Conservation (phyloP, 2,888 invertebrate genomes). For the Eristalinus aeneus region DNA sequence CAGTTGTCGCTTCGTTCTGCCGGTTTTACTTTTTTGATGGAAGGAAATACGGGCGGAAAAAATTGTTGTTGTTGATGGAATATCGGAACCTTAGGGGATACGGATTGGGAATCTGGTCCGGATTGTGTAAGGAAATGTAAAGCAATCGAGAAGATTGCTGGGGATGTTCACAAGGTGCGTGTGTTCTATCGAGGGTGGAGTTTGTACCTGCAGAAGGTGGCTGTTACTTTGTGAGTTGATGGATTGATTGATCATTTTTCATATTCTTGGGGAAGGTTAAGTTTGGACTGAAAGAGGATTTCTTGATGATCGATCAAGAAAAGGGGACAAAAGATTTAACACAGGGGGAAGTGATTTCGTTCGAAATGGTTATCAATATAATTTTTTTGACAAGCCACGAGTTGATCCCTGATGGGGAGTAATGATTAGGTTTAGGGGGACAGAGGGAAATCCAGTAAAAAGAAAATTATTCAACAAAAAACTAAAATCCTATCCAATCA, state of each 20-base stretch:
- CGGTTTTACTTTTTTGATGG: background rate
- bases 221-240: background rate
- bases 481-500: no score
- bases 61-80: background rate
- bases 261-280: no score
- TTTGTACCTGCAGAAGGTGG: background rate
- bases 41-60: slow-evolving; percentile 66
- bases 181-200: background rate
- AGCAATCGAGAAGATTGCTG: background rate
- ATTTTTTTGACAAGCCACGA: background rate
- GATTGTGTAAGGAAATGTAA: background rate
- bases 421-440: no score
- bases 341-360: no score
- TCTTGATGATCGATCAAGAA: background rate
- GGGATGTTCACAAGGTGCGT: background rate
- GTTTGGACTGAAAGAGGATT: background rate
- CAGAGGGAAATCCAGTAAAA: no score
- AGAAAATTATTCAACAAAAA: no score
- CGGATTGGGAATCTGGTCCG: background rate
- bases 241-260: background rate
- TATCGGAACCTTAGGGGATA: background rate
- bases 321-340: background rate
- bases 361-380: background rate
- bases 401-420: no score
- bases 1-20: background rate